Percentiles rank a stretch among this genome's conserved stretches.
Evolutionary conservation across 1,140 invertebrate genomes (phyloP).

Genomic region (Drosophila equinoxialis): DNA sequence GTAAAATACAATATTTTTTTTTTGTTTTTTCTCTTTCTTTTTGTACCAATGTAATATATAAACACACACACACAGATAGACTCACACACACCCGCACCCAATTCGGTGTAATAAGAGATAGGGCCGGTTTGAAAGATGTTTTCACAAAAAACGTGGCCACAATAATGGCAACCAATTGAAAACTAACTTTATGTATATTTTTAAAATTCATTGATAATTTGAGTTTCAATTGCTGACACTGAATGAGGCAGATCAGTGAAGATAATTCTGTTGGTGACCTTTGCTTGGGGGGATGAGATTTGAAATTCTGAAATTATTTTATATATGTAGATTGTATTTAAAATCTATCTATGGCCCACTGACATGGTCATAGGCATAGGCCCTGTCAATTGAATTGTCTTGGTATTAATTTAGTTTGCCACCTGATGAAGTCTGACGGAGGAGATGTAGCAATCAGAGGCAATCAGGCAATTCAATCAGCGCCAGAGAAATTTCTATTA

Average conservation of each 20-base stretch:
- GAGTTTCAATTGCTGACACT: too few relatives aligned
- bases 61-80: not conserved
- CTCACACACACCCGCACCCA: not conserved
- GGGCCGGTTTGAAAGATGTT: not conserved
- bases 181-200: too few relatives aligned
- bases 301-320: too few relatives aligned
- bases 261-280: too few relatives aligned
- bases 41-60: not conserved
- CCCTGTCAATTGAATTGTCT: not conserved
- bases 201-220: too few relatives aligned
- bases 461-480: conserved; percentile 79
- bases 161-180: too few relatives aligned
- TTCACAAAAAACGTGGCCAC: too few relatives aligned
- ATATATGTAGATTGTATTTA: too few relatives aligned
- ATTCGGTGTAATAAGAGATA: not conserved
- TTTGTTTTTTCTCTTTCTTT: not conserved
- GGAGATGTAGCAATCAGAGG: conserved; percentile 68
- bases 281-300: too few relatives aligned
- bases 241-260: too few relatives aligned
- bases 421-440: conserved; percentile 68
- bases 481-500: conserved; percentile 46
- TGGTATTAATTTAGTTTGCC: conserved; percentile 53
- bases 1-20: conserved; percentile 5
- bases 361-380: not conserved
- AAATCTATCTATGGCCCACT: not conserved